A percentile compares a stretch with the other conserved stretches of the same genome.
Conservation (phyloP, 2,797 vertebrate species). For the Heterohyrax brucei region DNA sequence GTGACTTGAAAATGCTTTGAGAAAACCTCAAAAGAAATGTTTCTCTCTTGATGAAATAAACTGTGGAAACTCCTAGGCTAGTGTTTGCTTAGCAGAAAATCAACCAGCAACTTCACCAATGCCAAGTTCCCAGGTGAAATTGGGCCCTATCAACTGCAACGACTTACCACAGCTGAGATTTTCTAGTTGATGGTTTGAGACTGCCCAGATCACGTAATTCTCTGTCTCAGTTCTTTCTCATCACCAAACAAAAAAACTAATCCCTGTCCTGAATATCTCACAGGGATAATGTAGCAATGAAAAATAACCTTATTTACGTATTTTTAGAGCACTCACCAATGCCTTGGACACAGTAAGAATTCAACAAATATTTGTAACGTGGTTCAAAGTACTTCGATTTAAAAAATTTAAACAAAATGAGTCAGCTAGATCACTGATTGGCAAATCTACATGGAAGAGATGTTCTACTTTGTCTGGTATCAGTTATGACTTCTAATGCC, state of each 20-base stretch:
- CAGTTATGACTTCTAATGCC: neutral
- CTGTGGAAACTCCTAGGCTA: conserved; percentile 3
- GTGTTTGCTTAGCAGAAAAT: conserved; percentile 60
- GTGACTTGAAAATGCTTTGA: conserved; percentile 46
- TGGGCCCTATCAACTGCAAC: neutral
- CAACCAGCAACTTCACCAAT: conserved; percentile 54
- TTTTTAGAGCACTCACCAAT: neutral
- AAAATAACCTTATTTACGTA: neutral
- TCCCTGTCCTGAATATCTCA: neutral
- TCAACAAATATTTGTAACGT: neutral
- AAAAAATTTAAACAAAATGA: neutral
- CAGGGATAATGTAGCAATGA: neutral
- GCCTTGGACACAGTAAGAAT: neutral
- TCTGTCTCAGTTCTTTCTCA: neutral
- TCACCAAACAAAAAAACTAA: neutral
- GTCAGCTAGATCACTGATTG: neutral
- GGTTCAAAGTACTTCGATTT: neutral
- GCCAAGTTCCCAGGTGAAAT: conserved; percentile 18
- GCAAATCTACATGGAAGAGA: neutral
- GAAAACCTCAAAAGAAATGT: conserved; percentile 27
- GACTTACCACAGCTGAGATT: neutral
- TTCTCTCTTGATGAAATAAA: conserved; percentile 37
- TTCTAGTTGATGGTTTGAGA: conserved; percentile 65
- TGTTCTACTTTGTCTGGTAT: neutral
- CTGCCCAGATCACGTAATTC: conserved; percentile 28